Percentiles rank a stretch among this genome's conserved stretches.
These are phyloP conservation scores for Rhynchopsitta pachyrhyncha DNA, from an alignment of 2,113 vertebrate species.

Conservation along the genomic window DNA sequence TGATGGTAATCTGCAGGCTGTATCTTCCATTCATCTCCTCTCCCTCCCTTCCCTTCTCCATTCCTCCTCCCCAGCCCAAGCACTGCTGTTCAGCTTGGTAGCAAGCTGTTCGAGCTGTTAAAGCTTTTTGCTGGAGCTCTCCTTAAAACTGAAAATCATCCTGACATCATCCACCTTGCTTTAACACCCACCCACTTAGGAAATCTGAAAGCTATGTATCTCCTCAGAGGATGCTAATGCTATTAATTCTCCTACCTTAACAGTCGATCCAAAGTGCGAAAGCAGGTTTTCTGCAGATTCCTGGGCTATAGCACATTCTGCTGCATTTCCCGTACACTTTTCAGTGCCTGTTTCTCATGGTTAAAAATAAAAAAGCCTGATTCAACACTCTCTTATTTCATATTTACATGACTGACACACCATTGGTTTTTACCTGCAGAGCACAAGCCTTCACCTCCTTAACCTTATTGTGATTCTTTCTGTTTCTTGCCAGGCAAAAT, in stretches of 20 bases:
- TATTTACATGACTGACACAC: not conserved
- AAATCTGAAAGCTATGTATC: constrained; percentile 33
- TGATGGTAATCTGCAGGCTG: not conserved
- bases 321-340: not conserved
- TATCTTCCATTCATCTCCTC: not conserved
- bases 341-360: not conserved
- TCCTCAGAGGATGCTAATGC: constrained; percentile 22
- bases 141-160: constrained; percentile 32
- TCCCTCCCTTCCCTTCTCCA: not conserved
- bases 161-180: constrained; percentile 5
- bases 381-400: constrained; percentile 16
- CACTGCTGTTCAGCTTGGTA: constrained; percentile 7
- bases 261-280: not conserved
- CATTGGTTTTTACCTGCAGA: not conserved
- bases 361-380: constrained; percentile 43
- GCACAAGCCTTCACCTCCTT: not conserved
- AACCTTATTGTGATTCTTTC: not conserved
- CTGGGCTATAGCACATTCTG: constrained; percentile 5
- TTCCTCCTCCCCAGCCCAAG: not conserved
- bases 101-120: not conserved
- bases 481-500: not conserved
- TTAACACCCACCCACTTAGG: constrained; percentile 39
- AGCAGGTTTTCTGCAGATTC: constrained; percentile 20
- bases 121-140: not conserved
- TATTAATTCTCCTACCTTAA: constrained; percentile 21